Evolutionary conservation across 1,140 invertebrate genomes (phyloP).

Genomic region (Drosophila serrata): DNA sequence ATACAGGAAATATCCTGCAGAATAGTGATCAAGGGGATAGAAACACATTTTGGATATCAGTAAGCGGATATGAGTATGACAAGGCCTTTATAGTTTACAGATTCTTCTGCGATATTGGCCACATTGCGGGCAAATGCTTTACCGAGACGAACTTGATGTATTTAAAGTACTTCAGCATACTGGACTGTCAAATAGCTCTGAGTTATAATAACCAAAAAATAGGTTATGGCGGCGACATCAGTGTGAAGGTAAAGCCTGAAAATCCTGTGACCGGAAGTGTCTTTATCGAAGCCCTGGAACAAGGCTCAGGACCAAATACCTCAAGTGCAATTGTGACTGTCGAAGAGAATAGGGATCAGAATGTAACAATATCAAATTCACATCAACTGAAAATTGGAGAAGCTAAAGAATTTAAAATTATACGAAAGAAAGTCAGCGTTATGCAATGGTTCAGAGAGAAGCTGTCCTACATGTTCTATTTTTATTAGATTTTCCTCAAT

Average conservation of each 20-base stretch:
- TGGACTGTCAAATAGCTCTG: conserved; percentile 50
- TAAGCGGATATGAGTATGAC: conserved; percentile 43
- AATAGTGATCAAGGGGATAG: not conserved
- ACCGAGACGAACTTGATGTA: conserved; percentile 50
- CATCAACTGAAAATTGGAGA: not conserved
- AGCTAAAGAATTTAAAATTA: not conserved
- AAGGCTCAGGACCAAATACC: too few species aligned
- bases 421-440: conserved; percentile 15
- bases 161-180: conserved; percentile 41
- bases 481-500: conserved; percentile 33
- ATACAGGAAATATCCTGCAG: not conserved
- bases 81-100: conserved; percentile 35
- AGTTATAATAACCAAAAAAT: conserved; percentile 61
- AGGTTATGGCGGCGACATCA: conserved; percentile 62
- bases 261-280: conserved; percentile 15
- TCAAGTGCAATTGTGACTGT: not conserved
- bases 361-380: not conserved
- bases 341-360: too few species aligned
- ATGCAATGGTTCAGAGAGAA: conserved; percentile 58
- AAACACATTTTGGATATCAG: conserved; percentile 50
- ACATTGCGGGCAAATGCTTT: conserved; percentile 22
- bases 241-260: conserved; percentile 32
- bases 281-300: conserved; percentile 4
- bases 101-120: conserved; percentile 61
- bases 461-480: conserved; percentile 54